Evolutionary conservation across 2,888 invertebrate genomes (phyloP), one percentile per base, ranked within the genome.

Genomic region (Argyresthia goedartella): DNA sequence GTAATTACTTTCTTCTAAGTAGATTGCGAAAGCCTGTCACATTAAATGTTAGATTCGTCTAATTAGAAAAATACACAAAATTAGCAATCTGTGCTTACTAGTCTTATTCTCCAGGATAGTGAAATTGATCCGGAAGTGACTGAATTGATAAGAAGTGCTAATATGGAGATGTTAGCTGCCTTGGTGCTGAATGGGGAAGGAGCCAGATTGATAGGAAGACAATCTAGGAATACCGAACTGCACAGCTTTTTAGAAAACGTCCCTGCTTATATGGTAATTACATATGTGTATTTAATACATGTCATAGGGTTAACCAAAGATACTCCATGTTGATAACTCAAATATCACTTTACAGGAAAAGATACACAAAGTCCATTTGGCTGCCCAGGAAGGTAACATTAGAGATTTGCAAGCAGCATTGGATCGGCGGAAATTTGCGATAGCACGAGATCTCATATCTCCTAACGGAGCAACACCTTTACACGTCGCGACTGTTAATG

Each of bases 161-260:
- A 95, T 68, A 93, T 97, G 92, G 96, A 96, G 71, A 93, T 95
- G 81, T 82, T 98, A 65, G 97, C 97, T 33, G 91, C 94, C 51
- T 84, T 97, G 63, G 96, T 98, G 11, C 85, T 98, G 16, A 94
- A 94, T 62, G 97, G 97, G 4, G 93, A 96, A 67, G 97, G 97
- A 0, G 87, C 92, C 57, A 89, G 91, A 78, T 81, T 95, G 64
- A 76, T 93, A 64, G 90, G 94, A 53, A 88, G 91, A 61, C 87
- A 88, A 64, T 91, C 94, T 53, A 80, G 88, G 56, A 93, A 95
- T 74, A 88, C 91, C 6, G 95, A 96, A 71, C 88, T 96, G 44
- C 94, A 95, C 76, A 91, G 94, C 11, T 96, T 97, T 81, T 88
- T 97, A 59, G 92, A 93, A 66, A 95, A 95, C 72, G 94, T 96